phyloP scores from a whole-genome alignment of 2,797 vertebrate genomes.

The Bradypodion ventrale region DNA sequence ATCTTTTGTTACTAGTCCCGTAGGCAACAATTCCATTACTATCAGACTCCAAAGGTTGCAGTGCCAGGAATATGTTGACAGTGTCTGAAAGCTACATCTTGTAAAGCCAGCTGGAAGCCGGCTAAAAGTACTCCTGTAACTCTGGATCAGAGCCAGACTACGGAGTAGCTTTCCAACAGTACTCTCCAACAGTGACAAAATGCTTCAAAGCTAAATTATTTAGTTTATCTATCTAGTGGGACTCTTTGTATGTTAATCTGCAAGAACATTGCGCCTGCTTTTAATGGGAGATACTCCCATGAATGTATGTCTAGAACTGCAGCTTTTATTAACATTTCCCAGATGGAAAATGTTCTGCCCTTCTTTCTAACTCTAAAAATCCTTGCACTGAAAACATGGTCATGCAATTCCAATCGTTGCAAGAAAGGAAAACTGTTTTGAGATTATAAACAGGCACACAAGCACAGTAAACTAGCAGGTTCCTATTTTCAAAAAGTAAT shows the following conservation, averaged over 20 bases:
- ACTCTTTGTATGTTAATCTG: neutral
- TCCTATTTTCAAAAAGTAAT: conserved; percentile 1
- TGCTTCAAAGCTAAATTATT: neutral
- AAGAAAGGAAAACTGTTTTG: conserved; percentile 16
- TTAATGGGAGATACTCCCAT: neutral
- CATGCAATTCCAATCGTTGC: conserved; percentile 17
- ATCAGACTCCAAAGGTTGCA: neutral
- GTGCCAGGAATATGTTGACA: neutral
- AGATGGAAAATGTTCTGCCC: neutral
- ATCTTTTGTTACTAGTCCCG: neutral
- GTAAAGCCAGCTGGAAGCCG: conserved; percentile 24
- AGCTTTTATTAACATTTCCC: conserved; percentile 1
- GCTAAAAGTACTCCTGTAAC: neutral
- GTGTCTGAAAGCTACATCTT: conserved; percentile 16
- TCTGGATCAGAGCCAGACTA: conserved; percentile 23
- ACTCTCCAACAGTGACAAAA: conserved; percentile 15
- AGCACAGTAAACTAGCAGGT: neutral
- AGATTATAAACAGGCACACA: neutral
- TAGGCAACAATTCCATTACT: neutral
- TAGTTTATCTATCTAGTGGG: too few species aligned
- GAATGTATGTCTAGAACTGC: neutral
- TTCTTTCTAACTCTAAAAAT: neutral
- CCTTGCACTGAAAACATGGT: conserved; percentile 23
- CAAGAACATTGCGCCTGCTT: neutral
- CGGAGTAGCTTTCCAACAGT: neutral